Evolutionary conservation across 2,888 invertebrate species (phyloP), one percentile per base, ranked within the genome.

Genomic region (Cantharis rufa): DNA sequence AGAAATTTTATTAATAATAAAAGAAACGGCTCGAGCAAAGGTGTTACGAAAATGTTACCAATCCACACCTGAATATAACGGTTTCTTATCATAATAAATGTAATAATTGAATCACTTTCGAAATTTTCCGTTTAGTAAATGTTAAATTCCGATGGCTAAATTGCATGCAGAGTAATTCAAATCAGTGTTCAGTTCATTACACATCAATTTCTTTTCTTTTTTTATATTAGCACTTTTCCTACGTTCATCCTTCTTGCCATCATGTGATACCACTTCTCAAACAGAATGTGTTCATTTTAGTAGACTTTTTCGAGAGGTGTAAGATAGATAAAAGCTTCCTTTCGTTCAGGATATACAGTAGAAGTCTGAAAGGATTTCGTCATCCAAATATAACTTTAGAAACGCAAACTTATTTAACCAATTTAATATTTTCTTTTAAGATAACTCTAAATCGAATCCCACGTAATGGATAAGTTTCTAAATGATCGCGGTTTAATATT

Each of bases 251-350:
- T 64, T 28, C 28, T 71, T 18, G 13, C 68, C 21, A 48, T 28
- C 64, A 24, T 13, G 21, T 21, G 15, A 28, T 18, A 21, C 2
- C 62, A 62, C 18, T 15, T 15, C 24, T 66, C 64, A 21, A 66
- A 66, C 24, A 21, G 27, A 75, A 62, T 32, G 69, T 69, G 69
- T 72, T 69, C 70, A 62, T 76, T 72, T 64, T 66, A 24, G 21
- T 75, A 15, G 70, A 70, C 62, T 76, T 76, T 76, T 32, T 72
- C 62, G 72, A 69, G 79, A 80, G 77, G 75, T 78, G 75, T 77
- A 80, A 81, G 80, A 79, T 77, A 80, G 80, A 80, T 79, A 80
- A 79, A 79, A 78, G 78, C 75, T 77, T 74, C 71, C 77, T 71
- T 74, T 73, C 78, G 71, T 79, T 74, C 73, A 77, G 64, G 75